Evolutionary conservation across 2,113 vertebrate genomes (phyloP).

Genomic region (Myodes glareolus): DNA sequence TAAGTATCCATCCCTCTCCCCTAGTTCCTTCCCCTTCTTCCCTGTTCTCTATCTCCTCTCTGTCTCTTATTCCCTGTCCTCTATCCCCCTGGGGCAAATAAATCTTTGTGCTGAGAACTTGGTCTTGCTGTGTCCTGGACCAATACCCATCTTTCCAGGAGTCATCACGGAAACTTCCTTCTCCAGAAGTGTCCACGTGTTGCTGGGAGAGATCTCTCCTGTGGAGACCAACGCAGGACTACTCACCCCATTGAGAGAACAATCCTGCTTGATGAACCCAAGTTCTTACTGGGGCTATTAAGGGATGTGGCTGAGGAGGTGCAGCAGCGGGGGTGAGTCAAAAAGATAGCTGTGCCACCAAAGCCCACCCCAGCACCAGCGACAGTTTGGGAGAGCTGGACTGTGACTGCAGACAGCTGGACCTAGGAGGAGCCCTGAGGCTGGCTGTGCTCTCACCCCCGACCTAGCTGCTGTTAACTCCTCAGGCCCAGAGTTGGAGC

Average conservation of each 20-base stretch:
- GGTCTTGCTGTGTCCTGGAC: background rate
- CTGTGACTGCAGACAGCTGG: background rate
- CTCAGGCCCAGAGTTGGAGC: background rate
- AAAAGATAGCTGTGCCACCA: background rate
- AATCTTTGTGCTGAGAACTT: background rate
- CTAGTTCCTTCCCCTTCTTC: too few relatives aligned
- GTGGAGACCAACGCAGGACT: background rate
- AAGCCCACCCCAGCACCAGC: background rate
- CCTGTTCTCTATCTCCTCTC: background rate
- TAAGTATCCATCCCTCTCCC: background rate
- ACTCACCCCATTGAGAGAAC: background rate
- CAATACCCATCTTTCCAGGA: background rate
- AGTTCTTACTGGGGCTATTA: background rate
- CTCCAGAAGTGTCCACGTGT: background rate
- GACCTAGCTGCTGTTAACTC: background rate
- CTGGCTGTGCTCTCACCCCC: background rate
- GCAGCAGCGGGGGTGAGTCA: background rate
- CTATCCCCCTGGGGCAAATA: background rate
- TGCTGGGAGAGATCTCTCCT: background rate
- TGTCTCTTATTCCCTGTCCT: background rate
- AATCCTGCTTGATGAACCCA: background rate
- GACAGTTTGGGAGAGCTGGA: background rate
- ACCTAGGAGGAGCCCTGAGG: background rate
- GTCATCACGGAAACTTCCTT: background rate
- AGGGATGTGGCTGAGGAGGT: background rate